Conservation (phyloP, 2,888 invertebrate genomes). For the Hypolimnas misippus region DNA sequence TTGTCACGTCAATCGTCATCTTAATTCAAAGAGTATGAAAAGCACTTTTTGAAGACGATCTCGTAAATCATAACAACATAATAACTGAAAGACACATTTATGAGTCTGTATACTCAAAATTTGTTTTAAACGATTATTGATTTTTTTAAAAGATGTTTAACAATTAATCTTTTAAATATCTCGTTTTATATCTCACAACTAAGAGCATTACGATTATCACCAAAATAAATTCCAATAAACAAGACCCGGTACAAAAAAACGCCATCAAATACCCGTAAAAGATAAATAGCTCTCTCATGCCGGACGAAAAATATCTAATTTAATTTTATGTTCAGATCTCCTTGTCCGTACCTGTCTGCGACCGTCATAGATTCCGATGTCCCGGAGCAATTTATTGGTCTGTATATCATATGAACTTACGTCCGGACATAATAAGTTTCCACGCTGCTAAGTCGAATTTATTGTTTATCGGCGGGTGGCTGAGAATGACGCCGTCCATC, state of each 20-base stretch:
- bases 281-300: constrained; percentile 59
- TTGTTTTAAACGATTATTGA: too few relatives aligned
- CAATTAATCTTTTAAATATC: too few relatives aligned
- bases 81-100: too few relatives aligned
- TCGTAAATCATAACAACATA: too few relatives aligned
- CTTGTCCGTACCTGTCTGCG: constrained; percentile 62
- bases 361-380: constrained; percentile 69
- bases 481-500: constrained; percentile 38
- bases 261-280: constrained; percentile 56
- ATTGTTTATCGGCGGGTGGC: constrained; percentile 57
- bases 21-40: too few relatives aligned
- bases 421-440: constrained; percentile 64
- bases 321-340: constrained; percentile 59
- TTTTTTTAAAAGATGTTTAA: too few relatives aligned
- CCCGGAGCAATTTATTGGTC: constrained; percentile 67
- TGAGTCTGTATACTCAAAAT: too few relatives aligned
- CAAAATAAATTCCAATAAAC: constrained; percentile 16
- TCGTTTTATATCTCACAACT: too few relatives aligned
- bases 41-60: too few relatives aligned
- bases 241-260: constrained; percentile 40
- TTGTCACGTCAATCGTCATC: too few relatives aligned
- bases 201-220: constrained; percentile 16
- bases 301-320: constrained; percentile 64
- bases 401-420: constrained; percentile 70
- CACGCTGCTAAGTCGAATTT: constrained; percentile 63